Conservation (phyloP, 1,140 invertebrate species). For the Sycophila sp. region DNA sequence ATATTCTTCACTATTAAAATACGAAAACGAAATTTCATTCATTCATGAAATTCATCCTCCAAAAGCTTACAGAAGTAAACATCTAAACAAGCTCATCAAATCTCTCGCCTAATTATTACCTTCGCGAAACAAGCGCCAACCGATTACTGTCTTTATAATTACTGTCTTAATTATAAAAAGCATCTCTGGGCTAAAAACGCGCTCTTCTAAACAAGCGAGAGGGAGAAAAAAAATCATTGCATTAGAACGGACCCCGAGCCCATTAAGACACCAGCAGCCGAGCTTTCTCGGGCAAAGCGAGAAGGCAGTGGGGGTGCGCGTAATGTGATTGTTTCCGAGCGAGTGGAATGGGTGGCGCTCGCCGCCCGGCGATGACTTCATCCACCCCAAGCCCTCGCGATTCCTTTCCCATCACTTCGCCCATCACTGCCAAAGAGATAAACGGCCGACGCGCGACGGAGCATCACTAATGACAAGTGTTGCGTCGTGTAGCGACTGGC, state of each 20-base stretch:
- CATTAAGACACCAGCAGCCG: slow-evolving; percentile 3
- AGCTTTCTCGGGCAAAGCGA: neutral
- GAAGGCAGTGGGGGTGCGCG: slow-evolving; percentile 23
- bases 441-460: slow-evolving; percentile 33
- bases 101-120: neutral
- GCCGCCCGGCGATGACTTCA: slow-evolving; percentile 57
- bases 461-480: slow-evolving; percentile 43
- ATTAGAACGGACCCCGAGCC: slow-evolving; percentile 53
- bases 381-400: slow-evolving; percentile 36
- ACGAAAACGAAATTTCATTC: too few relatives aligned
- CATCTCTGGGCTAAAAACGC: neutral
- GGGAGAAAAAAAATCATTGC: slow-evolving; percentile 64
- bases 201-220: slow-evolving; percentile 50
- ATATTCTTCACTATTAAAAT: too few relatives aligned
- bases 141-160: too few relatives aligned
- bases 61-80: too few relatives aligned
- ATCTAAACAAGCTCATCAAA: too few relatives aligned
- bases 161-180: neutral
- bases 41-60: too few relatives aligned
- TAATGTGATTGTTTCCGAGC: slow-evolving; percentile 68
- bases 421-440: slow-evolving; percentile 9
- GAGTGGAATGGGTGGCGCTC: slow-evolving; percentile 46
- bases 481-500: neutral
- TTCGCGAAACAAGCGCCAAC: neutral
- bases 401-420: slow-evolving; percentile 18